Percentiles rank a stretch among this genome's conserved stretches.
phyloP scores from a whole-genome alignment of 2,888 invertebrate genomes.

The Hyposoter dolosus region DNA sequence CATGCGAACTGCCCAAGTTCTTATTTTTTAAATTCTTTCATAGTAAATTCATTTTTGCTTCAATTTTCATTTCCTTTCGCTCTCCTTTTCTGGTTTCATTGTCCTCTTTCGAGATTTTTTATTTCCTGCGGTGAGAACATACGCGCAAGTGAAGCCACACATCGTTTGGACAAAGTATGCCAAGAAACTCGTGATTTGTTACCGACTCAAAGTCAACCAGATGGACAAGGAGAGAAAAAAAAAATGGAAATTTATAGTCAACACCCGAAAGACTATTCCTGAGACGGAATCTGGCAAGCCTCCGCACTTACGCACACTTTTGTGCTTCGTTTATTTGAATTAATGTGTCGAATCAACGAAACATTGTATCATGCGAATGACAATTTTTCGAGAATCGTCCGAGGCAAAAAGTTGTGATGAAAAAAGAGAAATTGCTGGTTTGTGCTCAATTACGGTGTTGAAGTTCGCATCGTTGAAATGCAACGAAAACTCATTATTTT shows the following conservation, averaged over 20 bases:
- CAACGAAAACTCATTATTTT: no score
- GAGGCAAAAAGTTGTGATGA: neutral
- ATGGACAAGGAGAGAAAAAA: conserved; percentile 10
- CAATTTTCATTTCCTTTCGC: neutral
- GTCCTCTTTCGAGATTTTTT: neutral
- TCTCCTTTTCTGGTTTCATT: neutral
- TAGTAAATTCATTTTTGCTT: neutral
- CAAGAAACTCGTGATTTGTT: conserved; percentile 37
- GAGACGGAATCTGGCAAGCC: neutral
- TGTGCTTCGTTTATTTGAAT: neutral
- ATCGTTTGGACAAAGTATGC: neutral
- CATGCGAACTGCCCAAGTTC: no score
- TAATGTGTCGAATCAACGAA: neutral
- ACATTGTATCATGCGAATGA: neutral
- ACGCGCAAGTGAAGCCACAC: neutral
- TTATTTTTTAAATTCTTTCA: neutral
- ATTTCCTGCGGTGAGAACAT: neutral
- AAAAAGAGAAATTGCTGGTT: neutral
- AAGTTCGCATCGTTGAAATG: no score
- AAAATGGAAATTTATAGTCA: neutral
- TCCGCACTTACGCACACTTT: conserved; percentile 3
- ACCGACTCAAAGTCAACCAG: conserved; percentile 27
- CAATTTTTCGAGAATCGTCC: neutral
- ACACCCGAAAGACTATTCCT: conserved; percentile 5
- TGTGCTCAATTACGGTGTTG: neutral